Conservation (phyloP, 2,113 vertebrate species). For the Microtus ochrogaster region DNA sequence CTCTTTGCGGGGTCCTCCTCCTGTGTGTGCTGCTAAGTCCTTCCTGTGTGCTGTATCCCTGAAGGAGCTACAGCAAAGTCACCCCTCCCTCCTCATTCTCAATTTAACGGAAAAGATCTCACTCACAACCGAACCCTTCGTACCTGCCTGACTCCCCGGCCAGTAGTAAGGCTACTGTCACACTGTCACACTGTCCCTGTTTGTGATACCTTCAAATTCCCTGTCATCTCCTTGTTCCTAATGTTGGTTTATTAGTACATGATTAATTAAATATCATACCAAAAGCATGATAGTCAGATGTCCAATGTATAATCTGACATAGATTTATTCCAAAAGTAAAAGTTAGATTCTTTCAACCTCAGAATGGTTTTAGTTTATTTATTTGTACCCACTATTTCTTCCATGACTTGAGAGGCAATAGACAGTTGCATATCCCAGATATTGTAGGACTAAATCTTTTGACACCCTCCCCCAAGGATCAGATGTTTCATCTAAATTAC, state of each 20-base stretch:
- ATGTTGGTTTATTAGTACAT: background rate
- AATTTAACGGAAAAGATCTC: background rate
- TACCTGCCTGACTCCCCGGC: background rate
- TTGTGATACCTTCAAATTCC: background rate
- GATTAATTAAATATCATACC: background rate
- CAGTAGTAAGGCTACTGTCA: background rate
- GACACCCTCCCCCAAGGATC: background rate
- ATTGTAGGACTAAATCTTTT: background rate
- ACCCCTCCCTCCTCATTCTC: too few species aligned
- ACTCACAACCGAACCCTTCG: background rate
- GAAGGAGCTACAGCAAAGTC: background rate
- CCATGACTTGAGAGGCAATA: background rate
- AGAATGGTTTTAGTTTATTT: background rate
- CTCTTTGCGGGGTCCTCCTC: background rate
- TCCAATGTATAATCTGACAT: background rate
- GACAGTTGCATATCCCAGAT: background rate
- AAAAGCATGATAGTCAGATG: background rate
- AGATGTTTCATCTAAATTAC: constrained; percentile 6
- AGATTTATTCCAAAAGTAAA: constrained; percentile 10
- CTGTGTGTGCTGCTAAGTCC: background rate
- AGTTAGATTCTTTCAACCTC: background rate
- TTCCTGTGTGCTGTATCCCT: background rate
- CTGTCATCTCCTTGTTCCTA: background rate
- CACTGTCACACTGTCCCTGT: background rate
- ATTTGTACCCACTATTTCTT: background rate